Base-by-base conservation (phyloP, 2,888 invertebrate species). In the Amphimallon solstitiale region DNA sequence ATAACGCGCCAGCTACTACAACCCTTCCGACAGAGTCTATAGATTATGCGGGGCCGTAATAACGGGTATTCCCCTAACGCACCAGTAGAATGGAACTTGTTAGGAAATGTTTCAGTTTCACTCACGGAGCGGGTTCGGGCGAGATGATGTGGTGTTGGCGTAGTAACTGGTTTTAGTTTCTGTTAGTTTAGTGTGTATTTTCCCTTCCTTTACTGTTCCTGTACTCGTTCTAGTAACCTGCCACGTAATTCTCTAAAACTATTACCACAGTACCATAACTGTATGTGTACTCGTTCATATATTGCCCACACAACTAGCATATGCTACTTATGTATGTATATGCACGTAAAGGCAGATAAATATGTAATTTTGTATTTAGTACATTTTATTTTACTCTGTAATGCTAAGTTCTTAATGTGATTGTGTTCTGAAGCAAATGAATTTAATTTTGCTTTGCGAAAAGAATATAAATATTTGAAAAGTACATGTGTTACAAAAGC, bases 11-110 rank as follows among this genome's bases (percentile, higher is more conserved):
- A 77, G 80, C 77, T 76, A 77, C 77, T 76, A 78, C 77, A 80
- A 81, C 81, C 81, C 80, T 81, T 80, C 78, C 79, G 78, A 78
- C 80, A 77, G 79, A 76, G 79, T 78, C 79, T 80, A 81, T 81
- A 82, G 81, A 82, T 82, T 82, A 82, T 78, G 80, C 78, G 73
- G 74, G 74, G 78, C 76, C 77, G 79, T 80, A 80, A 79, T 80
- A 80, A 78, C 77, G 75, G 73, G 76, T 74, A 76, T 79, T 80
- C 78, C 79, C 81, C 75, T 66, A 78, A 77, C 79, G 78, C 78
- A 78, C 79, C 65, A 21, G 43, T 43, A 64, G 64, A 64, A 64
- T 64, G 64, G 64, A 64, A 52, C 64, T 64, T 64, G 64, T 63
- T 63, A 63, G 51, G 63, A 63, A 63, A 54, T 63, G 63, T 64